A percentile compares a stretch with the other conserved stretches of the same genome.
Conservation (phyloP, 2,888 invertebrate genomes). For the Lumbricus terrestris region DNA sequence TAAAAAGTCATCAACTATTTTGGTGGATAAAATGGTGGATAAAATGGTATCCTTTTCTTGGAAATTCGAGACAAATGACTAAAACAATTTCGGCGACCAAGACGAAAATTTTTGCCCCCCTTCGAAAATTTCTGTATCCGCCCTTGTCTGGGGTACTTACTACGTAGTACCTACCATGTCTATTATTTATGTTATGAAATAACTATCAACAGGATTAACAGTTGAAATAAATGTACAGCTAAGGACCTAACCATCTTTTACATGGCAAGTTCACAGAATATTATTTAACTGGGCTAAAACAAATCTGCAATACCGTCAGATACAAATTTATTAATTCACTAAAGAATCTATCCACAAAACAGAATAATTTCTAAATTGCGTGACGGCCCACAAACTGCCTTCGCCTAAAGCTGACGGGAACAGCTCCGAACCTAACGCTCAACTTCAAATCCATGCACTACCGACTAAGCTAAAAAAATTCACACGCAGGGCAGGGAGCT, state of each 20-base stretch:
- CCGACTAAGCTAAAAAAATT: not conserved
- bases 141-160: too few relatives aligned
- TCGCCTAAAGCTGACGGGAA: not conserved
- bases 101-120: too few relatives aligned
- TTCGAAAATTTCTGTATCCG: too few relatives aligned
- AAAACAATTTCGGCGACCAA: too few relatives aligned
- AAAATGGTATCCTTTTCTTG: too few relatives aligned
- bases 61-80: too few relatives aligned
- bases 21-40: too few relatives aligned
- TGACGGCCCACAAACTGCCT: not conserved
- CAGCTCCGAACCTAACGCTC: not conserved
- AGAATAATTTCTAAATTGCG: not conserved
- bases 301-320: not conserved
- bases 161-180: not conserved
- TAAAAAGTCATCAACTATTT: too few relatives aligned
- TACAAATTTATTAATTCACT: not conserved
- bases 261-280: not conserved
- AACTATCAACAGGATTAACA: not conserved
- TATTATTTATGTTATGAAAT: not conserved
- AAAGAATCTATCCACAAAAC: not conserved
- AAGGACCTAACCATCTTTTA: not conserved
- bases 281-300: not conserved
- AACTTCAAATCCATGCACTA: not conserved
- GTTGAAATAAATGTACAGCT: not conserved
- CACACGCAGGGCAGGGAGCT: not conserved